Conservation (phyloP, 2,113 vertebrate genomes). For the Anoura caudifer region DNA sequence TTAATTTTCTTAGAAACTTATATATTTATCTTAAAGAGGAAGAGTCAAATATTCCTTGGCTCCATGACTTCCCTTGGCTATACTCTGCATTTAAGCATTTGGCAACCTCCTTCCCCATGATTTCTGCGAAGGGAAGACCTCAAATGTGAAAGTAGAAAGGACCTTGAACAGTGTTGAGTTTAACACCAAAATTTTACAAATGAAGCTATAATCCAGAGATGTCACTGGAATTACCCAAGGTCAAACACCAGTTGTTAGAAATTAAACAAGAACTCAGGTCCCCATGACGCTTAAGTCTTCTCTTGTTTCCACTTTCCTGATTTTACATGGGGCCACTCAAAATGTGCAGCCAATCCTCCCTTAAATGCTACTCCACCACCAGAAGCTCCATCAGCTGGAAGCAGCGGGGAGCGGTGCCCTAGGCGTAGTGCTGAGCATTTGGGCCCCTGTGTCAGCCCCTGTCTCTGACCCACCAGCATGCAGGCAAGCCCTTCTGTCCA, state of each 20-base stretch:
- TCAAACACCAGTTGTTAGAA: not conserved
- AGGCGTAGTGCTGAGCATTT: not conserved
- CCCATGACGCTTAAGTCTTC: not conserved
- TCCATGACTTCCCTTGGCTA: not conserved
- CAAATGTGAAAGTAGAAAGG: not conserved
- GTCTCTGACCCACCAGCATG: not conserved
- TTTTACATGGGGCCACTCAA: not conserved
- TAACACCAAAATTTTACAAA: not conserved
- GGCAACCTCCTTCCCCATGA: not conserved
- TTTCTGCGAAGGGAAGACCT: not conserved
- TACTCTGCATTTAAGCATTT: not conserved
- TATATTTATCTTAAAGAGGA: not conserved
- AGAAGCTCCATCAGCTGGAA: not conserved
- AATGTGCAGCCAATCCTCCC: not conserved
- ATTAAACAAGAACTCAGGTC: not conserved
- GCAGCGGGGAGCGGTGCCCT: fast-evolving
- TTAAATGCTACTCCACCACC: not conserved
- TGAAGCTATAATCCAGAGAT: not conserved
- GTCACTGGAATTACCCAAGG: not conserved
- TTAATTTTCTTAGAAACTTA: constrained; percentile 22
- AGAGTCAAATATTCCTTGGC: not conserved
- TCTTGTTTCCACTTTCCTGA: not conserved
- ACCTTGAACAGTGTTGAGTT: not conserved
- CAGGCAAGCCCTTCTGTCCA: not conserved
- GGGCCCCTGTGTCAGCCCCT: not conserved